Base-by-base conservation (phyloP, 2,797 vertebrate species). In the Manis javanica region DNA sequence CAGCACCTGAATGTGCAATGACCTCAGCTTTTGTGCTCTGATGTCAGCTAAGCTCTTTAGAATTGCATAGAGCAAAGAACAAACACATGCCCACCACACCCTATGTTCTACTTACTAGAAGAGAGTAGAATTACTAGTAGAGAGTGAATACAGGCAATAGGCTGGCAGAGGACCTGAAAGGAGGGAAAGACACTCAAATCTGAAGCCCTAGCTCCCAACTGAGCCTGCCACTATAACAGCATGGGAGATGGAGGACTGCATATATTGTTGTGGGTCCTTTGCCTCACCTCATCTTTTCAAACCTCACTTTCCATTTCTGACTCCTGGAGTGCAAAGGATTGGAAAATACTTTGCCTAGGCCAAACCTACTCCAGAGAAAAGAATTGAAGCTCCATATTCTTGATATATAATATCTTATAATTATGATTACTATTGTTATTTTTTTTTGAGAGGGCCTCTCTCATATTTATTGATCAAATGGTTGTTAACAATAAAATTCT, bases 41-140 rank as follows among this genome's bases (percentile, higher is more conserved):
- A 91, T 86, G 77, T 72, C 63, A 87, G 7, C 82, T 86, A 64
- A 92, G 34, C 69, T 69, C 69, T 92, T 92, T 39, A 55, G 21
- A 93, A 63, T 51, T 72, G 24, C 49, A 49, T 3, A 71, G 34
- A 85, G 19, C 63, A 46, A 88, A 84, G 78, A 91, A 53, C 21
- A 75, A 57, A 31, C 34, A 37, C 51, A 24, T 18, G 31, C 15
- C 57, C 77, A 83, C 78, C n/a, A 93, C 91, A 51, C 37, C 53
- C 74, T 85, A 1, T 51, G 34, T 51, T 82, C 81, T 91, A 74
- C 90, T 31, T 66, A 19, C 31, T 34, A 46, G 46, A 46, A 46
- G 51, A 94, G 10, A 83, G 11, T 23, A 21, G 42, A 4, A 39
- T 39, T 24, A 37, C 34, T 34, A 49, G 29, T 23, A 42, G 63